These are phyloP conservation scores for Arge pagana DNA, from an alignment of 2,888 invertebrate species.

Conservation along the genomic window DNA sequence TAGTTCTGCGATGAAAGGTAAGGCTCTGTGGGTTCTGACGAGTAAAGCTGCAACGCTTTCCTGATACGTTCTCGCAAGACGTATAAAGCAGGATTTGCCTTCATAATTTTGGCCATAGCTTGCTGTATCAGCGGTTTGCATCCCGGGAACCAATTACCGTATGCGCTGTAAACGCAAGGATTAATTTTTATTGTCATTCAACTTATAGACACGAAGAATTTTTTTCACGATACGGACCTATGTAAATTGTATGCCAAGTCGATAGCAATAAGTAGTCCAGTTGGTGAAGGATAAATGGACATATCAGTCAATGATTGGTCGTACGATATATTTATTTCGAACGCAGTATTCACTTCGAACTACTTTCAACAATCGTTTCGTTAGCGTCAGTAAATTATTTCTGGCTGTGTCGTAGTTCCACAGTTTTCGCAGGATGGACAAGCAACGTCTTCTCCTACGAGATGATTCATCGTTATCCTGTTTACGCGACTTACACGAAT, in stretches of 20 bases:
- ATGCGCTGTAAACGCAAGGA: conserved; percentile 74
- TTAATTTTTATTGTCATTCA: no score
- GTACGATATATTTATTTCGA: no score
- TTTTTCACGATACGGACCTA: conserved; percentile 67
- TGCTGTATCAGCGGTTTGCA: conserved; percentile 98
- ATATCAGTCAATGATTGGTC: no score
- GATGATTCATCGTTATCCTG: no score
- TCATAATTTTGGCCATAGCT: conserved; percentile 99
- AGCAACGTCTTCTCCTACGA: no score
- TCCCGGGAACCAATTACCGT: conserved; percentile 99
- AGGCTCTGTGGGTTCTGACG: conserved; percentile 98
- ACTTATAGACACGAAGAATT: no score
- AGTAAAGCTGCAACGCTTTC: conserved; percentile 97
- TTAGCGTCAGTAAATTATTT: no score
- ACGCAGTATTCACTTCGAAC: no score
- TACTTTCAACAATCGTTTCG: no score
- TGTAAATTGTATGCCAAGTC: conserved; percentile 98
- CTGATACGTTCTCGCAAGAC: conserved; percentile 96
- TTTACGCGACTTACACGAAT: no score
- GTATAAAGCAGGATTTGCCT: conserved; percentile 98
- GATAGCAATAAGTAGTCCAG: conserved; percentile 94
- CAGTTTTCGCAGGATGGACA: no score
- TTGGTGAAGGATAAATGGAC: conserved; percentile 99
- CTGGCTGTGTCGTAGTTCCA: no score
- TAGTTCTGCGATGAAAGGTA: conserved; percentile 99